Percentiles rank a stretch among this genome's conserved stretches.
Evolutionary conservation across 2,797 vertebrate genomes (phyloP).

Genomic region (Peromyscus aztecus): DNA sequence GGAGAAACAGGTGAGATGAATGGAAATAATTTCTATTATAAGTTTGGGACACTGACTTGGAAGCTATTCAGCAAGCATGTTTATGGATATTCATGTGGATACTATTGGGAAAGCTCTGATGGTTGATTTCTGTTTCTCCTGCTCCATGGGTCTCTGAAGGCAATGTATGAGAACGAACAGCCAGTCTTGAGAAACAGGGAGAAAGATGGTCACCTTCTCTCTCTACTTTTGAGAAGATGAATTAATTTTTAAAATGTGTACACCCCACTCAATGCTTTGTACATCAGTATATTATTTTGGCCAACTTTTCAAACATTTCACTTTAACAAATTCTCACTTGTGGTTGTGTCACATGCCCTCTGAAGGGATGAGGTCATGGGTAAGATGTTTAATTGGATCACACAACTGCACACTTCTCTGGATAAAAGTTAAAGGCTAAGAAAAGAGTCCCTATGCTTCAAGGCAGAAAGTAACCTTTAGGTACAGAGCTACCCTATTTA

Average conservation of each 20-base stretch:
- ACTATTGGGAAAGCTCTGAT: background rate
- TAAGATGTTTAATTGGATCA: slow-evolving; percentile 80
- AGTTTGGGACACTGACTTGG: background rate
- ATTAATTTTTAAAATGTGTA: slow-evolving; percentile 21
- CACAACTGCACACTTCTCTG: slow-evolving; percentile 63
- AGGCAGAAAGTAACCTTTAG: slow-evolving; percentile 73
- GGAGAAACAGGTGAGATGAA: background rate
- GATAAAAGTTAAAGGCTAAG: slow-evolving; percentile 72
- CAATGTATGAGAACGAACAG: background rate
- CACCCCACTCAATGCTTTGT: slow-evolving; percentile 11
- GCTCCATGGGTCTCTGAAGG: too few relatives aligned
- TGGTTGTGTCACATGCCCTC: slow-evolving; percentile 47
- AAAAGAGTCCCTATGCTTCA: slow-evolving; percentile 68
- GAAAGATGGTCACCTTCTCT: background rate
- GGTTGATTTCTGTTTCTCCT: too few relatives aligned
- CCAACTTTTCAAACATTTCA: slow-evolving; percentile 63
- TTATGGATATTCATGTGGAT: too few relatives aligned
- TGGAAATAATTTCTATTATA: background rate
- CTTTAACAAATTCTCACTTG: slow-evolving; percentile 74
- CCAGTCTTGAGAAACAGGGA: background rate
- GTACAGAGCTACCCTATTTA: slow-evolving; percentile 75
- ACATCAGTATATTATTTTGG: slow-evolving; percentile 10
- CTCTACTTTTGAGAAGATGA: background rate
- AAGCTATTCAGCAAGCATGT: background rate
- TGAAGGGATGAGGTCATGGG: slow-evolving; percentile 70